Percentiles rank a stretch among this genome's conserved stretches.
phyloP scores from a whole-genome alignment of 2,888 invertebrate species.

The Idaea dimidiata region DNA sequence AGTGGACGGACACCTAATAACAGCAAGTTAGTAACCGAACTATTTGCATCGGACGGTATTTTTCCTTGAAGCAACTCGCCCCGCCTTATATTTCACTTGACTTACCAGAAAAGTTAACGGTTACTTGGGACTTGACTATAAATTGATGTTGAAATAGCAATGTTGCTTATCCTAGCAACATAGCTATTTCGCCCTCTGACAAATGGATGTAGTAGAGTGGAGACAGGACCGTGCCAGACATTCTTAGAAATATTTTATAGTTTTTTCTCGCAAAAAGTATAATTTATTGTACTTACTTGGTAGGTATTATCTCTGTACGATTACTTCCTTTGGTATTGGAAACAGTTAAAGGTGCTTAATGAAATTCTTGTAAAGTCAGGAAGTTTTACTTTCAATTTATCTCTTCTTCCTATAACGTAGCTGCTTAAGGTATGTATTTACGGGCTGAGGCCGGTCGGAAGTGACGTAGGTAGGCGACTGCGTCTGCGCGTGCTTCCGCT shows the following conservation, averaged over 20 bases:
- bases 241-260: not conserved
- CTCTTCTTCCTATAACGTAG: constrained; percentile 19
- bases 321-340: not conserved
- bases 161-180: constrained; percentile 14
- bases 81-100: constrained; percentile 45
- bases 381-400: constrained; percentile 12
- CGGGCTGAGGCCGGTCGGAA: constrained; percentile 46
- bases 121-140: constrained; percentile 28
- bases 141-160: constrained; percentile 31
- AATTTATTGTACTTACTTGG: not conserved
- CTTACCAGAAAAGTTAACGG: constrained; percentile 46
- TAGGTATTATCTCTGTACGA: not conserved
- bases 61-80: constrained; percentile 59
- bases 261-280: constrained; percentile 2
- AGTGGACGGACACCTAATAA: constrained; percentile 55
- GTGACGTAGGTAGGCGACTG: constrained; percentile 47
- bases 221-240: constrained; percentile 1
- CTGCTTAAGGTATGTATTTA: constrained; percentile 18
- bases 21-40: constrained; percentile 60
- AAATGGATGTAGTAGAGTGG: constrained; percentile 10
- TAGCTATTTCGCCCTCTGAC: constrained; percentile 13
- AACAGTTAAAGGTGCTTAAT: not conserved
- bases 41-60: constrained; percentile 64
- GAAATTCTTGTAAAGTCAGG: not conserved
- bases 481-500: constrained; percentile 60